Percentiles rank a stretch among this genome's conserved stretches.
phyloP scores from a whole-genome alignment of 2,797 vertebrate species.

The Cuniculus paca region DNA sequence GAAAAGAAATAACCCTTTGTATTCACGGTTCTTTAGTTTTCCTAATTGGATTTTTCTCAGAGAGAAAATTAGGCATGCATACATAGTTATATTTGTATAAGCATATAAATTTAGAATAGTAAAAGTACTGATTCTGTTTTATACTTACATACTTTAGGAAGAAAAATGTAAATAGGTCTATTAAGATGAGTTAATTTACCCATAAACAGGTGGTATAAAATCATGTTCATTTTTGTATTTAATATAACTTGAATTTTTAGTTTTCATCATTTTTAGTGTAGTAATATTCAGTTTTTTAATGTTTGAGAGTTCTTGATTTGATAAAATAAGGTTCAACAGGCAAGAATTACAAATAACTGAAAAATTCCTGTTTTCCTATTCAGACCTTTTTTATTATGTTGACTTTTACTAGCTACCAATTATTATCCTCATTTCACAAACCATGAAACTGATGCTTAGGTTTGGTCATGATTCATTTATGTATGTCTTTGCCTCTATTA shows the following conservation, averaged over 20 bases:
- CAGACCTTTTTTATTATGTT: not conserved
- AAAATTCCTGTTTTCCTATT: not conserved
- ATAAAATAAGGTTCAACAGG: not conserved
- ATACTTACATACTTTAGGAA: conserved; percentile 48
- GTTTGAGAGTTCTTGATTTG: conserved; percentile 54
- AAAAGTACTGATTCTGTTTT: conserved; percentile 15
- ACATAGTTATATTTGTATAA: conserved; percentile 7
- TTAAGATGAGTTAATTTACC: conserved; percentile 19
- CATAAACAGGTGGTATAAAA: not conserved
- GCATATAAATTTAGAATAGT: conserved; percentile 20
- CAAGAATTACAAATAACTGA: not conserved
- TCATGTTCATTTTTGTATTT: conserved; percentile 2
- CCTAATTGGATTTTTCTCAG: conserved; percentile 50
- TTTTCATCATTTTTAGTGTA: not conserved
- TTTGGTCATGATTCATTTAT: conserved; percentile 13
- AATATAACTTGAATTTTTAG: not conserved
- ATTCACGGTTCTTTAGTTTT: conserved; percentile 44
- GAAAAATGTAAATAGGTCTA: conserved; percentile 25
- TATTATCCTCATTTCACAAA: conserved; percentile 28
- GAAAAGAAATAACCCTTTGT: not conserved
- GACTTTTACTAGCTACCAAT: not conserved
- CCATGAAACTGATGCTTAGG: not conserved
- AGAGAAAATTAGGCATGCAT: conserved; percentile 51
- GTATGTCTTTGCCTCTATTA: not conserved
- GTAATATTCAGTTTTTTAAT: conserved; percentile 21